Evolutionary conservation across 2,113 vertebrate species (phyloP).

Genomic region (Phainopepla nitens): DNA sequence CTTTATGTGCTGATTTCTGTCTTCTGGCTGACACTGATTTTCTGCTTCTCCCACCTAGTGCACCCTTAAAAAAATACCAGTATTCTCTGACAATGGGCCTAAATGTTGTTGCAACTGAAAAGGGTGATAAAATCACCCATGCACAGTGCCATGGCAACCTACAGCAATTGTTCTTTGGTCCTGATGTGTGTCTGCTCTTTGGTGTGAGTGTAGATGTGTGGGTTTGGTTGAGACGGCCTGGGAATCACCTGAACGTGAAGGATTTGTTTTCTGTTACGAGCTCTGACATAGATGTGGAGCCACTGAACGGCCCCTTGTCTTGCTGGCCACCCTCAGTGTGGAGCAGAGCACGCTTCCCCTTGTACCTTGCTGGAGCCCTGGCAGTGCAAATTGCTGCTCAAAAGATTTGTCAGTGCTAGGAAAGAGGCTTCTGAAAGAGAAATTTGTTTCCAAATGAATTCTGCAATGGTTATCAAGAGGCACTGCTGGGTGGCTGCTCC

Average conservation of each 20-base stretch:
- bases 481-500: neutral
- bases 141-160: neutral
- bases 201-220: fast-evolving
- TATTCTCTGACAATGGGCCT: neutral
- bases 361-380: neutral
- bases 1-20: neutral
- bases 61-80: neutral
- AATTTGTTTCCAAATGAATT: neutral
- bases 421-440: neutral
- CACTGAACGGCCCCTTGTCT: neutral
- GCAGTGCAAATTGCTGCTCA: neutral
- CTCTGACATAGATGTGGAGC: neutral
- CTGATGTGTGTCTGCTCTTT: neutral
- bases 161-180: neutral
- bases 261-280: neutral
- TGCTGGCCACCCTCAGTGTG: neutral
- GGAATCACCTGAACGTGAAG: neutral
- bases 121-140: conserved; percentile 18
- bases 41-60: neutral
- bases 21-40: neutral
- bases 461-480: neutral
- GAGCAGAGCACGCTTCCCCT: neutral
- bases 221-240: neutral
- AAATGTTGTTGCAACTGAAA: conserved; percentile 22
- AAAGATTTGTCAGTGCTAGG: neutral